phyloP scores from a whole-genome alignment of 2,888 invertebrate genomes.

The Rhagium mordax region DNA sequence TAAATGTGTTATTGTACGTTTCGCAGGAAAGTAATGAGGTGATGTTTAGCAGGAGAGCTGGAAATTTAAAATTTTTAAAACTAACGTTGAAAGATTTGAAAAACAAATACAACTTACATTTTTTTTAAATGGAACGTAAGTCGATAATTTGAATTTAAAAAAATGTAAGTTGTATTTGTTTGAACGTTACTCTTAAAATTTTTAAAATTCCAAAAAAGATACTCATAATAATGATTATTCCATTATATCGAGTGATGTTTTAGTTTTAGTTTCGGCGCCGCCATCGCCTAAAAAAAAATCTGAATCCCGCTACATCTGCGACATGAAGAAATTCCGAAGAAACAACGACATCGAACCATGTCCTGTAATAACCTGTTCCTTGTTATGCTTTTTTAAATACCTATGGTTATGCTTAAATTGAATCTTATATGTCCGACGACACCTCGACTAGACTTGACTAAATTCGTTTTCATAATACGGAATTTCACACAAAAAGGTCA shows the following conservation, averaged over 20 bases:
- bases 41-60: too few relatives aligned
- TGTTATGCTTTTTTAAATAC: constrained; percentile 28
- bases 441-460: constrained; percentile 13
- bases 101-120: too few relatives aligned
- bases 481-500: constrained; percentile 33
- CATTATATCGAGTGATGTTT: neutral
- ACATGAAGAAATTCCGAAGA: constrained; percentile 2
- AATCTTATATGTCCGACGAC: neutral
- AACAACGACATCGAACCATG: constrained; percentile 18
- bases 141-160: too few relatives aligned
- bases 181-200: too few relatives aligned
- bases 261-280: neutral
- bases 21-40: too few relatives aligned
- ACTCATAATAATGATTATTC: too few relatives aligned
- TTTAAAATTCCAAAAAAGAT: too few relatives aligned
- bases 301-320: neutral
- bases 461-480: constrained; percentile 21
- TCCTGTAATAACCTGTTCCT: constrained; percentile 34
- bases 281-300: constrained; percentile 3
- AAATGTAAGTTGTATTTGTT: too few relatives aligned
- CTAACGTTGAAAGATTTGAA: too few relatives aligned
- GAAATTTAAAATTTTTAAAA: too few relatives aligned
- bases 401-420: constrained; percentile 9
- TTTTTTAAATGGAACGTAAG: too few relatives aligned
- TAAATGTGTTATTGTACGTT: too few relatives aligned